phyloP scores from a whole-genome alignment of 2,113 vertebrate genomes.

The Salvelinus sp. region DNA sequence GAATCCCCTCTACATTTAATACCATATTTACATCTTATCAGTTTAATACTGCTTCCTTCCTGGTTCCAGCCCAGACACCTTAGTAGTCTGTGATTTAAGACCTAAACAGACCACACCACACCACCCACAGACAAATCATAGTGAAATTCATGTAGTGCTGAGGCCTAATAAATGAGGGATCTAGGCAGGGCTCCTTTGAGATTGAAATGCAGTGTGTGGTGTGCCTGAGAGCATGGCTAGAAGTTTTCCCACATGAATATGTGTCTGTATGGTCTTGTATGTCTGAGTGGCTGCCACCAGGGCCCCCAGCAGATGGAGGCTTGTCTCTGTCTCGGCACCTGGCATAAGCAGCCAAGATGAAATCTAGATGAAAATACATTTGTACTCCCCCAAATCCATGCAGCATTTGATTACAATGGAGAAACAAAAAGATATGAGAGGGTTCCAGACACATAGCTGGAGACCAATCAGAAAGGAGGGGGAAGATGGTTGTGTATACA shows the following conservation, averaged over 20 bases:
- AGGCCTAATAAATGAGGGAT: constrained; percentile 70
- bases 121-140: constrained; percentile 24
- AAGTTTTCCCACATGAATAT: constrained; percentile 81
- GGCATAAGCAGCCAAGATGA: constrained; percentile 17
- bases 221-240: constrained; percentile 67
- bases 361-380: constrained; percentile 14
- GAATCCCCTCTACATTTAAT: not conserved
- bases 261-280: constrained; percentile 75
- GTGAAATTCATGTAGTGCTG: constrained; percentile 60
- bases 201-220: constrained; percentile 73
- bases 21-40: not conserved
- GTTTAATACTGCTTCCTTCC: too few species aligned
- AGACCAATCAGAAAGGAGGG: not conserved
- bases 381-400: constrained; percentile 15
- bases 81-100: not conserved
- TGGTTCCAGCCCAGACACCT: too few species aligned
- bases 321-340: not conserved
- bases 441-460: not conserved
- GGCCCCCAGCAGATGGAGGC: constrained; percentile 22
- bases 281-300: constrained; percentile 69
- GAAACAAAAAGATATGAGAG: not conserved
- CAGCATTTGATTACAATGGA: not conserved
- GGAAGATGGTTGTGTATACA: constrained; percentile 28
- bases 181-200: constrained; percentile 67
- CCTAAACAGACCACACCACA: not conserved